phyloP scores from a whole-genome alignment of 2,888 invertebrate species.

The Tipula lateralis region DNA sequence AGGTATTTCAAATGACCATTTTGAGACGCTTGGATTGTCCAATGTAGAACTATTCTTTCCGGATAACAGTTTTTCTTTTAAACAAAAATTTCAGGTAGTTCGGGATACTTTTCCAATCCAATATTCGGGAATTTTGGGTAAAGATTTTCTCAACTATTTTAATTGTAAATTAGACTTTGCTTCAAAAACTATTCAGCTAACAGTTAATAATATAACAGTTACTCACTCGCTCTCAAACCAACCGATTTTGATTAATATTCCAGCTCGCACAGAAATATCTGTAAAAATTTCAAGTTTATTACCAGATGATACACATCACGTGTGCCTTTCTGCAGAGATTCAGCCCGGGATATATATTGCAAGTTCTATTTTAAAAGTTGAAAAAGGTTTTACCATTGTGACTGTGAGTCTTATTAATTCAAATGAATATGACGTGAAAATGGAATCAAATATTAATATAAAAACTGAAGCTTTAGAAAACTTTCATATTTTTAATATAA shows the following conservation, averaged over 20 bases:
- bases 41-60: neutral
- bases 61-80: no score
- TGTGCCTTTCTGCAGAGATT: neutral
- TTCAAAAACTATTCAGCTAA: neutral
- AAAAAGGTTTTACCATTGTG: neutral
- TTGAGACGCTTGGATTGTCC: neutral
- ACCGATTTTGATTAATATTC: neutral
- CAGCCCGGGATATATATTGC: neutral
- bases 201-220: neutral
- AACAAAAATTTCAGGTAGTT: neutral
- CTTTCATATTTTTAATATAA: no score
- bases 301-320: no score
- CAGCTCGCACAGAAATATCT: neutral
- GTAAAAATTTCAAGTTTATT: neutral
- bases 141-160: no score
- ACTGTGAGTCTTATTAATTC: neutral
- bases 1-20: no score
- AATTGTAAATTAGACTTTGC: neutral
- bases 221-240: neutral
- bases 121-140: neutral
- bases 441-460: no score
- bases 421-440: neutral
- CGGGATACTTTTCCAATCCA: neutral
- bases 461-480: no score
- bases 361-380: neutral